A percentile compares a stretch with the other conserved stretches of the same genome.
Evolutionary conservation across 2,888 invertebrate species (phyloP).

Genomic region (Allygus modestus): DNA sequence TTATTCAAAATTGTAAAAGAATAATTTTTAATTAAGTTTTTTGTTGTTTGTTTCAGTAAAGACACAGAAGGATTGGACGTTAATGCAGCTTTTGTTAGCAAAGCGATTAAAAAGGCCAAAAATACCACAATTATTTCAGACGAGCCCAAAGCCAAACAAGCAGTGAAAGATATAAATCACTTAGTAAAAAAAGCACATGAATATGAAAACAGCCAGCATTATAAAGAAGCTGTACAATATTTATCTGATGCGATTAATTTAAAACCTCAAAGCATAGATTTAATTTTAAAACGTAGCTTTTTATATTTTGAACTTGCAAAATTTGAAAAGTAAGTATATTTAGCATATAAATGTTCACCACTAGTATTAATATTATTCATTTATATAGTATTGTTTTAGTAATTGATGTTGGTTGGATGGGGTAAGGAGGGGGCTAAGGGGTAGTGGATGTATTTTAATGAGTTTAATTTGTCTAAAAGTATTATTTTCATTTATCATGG

Average conservation of each 20-base stretch:
- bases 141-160: slow-evolving; percentile 21
- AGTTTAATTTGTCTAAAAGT: no score
- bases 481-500: no score
- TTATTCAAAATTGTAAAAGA: no score
- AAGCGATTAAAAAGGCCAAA: slow-evolving; percentile 43
- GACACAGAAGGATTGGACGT: slow-evolving; percentile 12
- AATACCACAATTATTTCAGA: slow-evolving; percentile 14
- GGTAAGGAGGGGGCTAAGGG: no score
- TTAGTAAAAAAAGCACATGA: slow-evolving; percentile 32
- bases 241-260: slow-evolving; percentile 48
- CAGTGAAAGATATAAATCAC: slow-evolving; percentile 12
- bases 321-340: slow-evolving; percentile 52
- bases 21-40: background rate
- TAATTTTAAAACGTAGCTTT: slow-evolving; percentile 47
- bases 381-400: no score
- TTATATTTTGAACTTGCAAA: slow-evolving; percentile 39
- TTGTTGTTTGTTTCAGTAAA: slow-evolving; percentile 14
- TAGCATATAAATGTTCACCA: no score
- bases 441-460: no score
- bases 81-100: slow-evolving; percentile 45
- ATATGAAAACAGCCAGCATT: slow-evolving; percentile 29
- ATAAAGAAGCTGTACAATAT: slow-evolving; percentile 45
- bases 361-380: no score
- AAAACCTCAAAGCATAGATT: slow-evolving; percentile 31
- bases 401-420: no score